Evolutionary conservation across 2,888 invertebrate species (phyloP).

Genomic region (Melipona bicolor): DNA sequence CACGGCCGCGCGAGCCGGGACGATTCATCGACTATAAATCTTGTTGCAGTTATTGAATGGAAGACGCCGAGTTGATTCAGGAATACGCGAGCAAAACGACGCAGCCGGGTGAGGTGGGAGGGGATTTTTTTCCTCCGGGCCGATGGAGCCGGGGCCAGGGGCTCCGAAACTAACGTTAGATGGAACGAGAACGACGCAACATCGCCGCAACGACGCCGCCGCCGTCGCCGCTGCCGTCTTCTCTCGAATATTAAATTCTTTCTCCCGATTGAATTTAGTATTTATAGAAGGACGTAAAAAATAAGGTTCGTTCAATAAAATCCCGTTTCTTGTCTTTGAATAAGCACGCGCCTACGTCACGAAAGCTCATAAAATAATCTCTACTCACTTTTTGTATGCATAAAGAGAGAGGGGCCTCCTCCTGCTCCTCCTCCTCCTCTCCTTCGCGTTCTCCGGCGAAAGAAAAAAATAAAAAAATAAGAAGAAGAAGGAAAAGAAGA

Average conservation of each 20-base stretch:
- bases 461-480: conserved; percentile 35
- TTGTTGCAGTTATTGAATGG: conserved; percentile 48
- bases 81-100: conserved; percentile 17
- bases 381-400: conserved; percentile 64
- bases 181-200: conserved; percentile 16
- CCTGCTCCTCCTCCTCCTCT: not conserved
- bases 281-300: conserved; percentile 34
- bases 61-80: conserved; percentile 24
- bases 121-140: not conserved
- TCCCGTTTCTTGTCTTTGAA: conserved; percentile 57
- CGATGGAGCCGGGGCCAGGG: no score
- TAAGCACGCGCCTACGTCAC: conserved; percentile 63
- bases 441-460: conserved; percentile 27
- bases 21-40: conserved; percentile 34
- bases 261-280: not conserved
- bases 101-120: not conserved
- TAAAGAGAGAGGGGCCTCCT: conserved; percentile 34
- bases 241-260: conserved; percentile 25
- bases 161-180: conserved; percentile 11
- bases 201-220: not conserved
- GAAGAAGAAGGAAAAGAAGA: conserved; percentile 35
- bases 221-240: not conserved
- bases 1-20: not conserved
- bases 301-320: conserved; percentile 62
- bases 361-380: conserved; percentile 64